Conservation (phyloP, 2,797 vertebrate species). For the Trachops cirrhosus region DNA sequence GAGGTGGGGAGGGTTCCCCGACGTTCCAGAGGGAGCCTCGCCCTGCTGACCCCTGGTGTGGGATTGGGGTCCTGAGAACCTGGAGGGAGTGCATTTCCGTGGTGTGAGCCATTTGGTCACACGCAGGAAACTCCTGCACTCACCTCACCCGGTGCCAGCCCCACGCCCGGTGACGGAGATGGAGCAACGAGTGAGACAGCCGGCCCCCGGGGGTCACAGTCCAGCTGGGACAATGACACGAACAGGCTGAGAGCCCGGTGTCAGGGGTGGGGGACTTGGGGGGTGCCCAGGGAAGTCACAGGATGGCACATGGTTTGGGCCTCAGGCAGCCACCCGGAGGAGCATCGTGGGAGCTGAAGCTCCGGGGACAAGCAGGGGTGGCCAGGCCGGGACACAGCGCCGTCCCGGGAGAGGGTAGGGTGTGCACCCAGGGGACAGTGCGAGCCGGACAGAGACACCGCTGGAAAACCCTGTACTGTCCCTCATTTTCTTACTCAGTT, state of each 20-base stretch:
- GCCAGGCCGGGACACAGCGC: background rate
- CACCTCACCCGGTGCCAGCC: background rate
- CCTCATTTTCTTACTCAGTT: rapidly evolving
- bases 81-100: too few species aligned
- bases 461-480: rapidly evolving
- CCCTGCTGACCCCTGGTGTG: background rate
- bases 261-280: rapidly evolving
- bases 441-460: rapidly evolving
- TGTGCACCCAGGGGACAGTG: rapidly evolving
- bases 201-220: background rate
- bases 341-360: rapidly evolving
- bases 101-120: background rate
- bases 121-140: rapidly evolving
- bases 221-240: too few species aligned
- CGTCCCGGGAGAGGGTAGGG: rapidly evolving
- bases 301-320: rapidly evolving
- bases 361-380: background rate
- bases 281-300: background rate
- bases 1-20: too few species aligned
- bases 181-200: too few species aligned
- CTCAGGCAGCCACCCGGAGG: background rate
- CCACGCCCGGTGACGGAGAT: too few species aligned
- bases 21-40: rapidly evolving
- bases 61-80: background rate
- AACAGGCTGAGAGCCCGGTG: too few species aligned